These are phyloP conservation scores for Masnerella sp. DNA, from an alignment of 2,888 invertebrate species.

Conservation along the genomic window DNA sequence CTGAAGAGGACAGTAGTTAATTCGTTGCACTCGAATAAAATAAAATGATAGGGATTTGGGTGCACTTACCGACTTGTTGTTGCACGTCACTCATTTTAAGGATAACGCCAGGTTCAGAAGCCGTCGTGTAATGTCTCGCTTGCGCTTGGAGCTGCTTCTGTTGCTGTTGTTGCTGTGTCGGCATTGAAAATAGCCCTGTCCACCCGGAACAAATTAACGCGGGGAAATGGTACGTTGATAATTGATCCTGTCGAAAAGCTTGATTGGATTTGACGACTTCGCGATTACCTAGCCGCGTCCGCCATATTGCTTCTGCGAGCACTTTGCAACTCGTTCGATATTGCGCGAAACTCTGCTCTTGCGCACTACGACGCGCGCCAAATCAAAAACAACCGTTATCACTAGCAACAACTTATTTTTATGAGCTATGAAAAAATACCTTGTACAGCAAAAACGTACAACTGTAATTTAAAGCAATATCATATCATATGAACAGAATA, in stretches of 20 bases:
- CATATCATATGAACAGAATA: no score
- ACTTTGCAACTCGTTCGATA: conserved; percentile 44
- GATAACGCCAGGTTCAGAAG: conserved; percentile 44
- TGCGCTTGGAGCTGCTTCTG: conserved; percentile 31
- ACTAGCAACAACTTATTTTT: no score
- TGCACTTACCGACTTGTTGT: conserved; percentile 54
- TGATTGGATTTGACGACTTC: conserved; percentile 15
- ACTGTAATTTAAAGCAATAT: no score
- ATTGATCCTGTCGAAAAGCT: neutral
- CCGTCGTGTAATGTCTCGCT: conserved; percentile 36
- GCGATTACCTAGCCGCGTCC: conserved; percentile 27
- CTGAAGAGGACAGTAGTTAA: no score
- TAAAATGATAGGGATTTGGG: neutral
- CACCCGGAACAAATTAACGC: conserved; percentile 7
- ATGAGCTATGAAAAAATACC: no score
- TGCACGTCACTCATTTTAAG: conserved; percentile 58
- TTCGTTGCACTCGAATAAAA: no score
- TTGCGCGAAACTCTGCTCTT: conserved; percentile 5
- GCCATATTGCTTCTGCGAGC: conserved; percentile 38
- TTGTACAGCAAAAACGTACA: no score
- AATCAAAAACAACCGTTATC: neutral
- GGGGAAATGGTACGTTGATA: neutral
- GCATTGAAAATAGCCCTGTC: conserved; percentile 37
- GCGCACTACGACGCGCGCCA: conserved; percentile 11
- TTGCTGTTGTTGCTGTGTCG: conserved; percentile 51